These are phyloP conservation scores for Rostratula benghalensis DNA, from an alignment of 2,113 vertebrate genomes.

Conservation along the genomic window DNA sequence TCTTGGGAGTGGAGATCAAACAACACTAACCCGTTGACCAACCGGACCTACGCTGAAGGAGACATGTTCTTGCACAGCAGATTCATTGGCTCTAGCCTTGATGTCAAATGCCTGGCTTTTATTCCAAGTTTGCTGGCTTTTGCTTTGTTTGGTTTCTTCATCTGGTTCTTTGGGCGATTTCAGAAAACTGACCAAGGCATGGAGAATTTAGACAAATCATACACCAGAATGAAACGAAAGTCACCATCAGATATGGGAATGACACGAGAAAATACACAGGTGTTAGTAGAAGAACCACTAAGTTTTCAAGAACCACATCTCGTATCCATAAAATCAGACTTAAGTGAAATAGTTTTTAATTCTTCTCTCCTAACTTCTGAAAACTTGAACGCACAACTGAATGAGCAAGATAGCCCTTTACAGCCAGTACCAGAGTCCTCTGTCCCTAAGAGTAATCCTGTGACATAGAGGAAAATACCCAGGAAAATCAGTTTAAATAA, in stretches of 20 bases:
- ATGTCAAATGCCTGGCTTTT: conserved; percentile 95
- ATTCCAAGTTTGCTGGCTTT: conserved; percentile 94
- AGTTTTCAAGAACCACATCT: conserved; percentile 82
- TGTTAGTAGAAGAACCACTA: conserved; percentile 79
- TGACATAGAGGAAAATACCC: conserved; percentile 57
- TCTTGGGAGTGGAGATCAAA: conserved; percentile 92
- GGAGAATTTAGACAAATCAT: conserved; percentile 90
- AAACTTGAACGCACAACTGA: conserved; percentile 76
- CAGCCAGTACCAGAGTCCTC: conserved; percentile 62
- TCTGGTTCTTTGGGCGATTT: conserved; percentile 94
- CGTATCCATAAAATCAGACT: conserved; percentile 84
- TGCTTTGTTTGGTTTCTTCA: conserved; percentile 92
- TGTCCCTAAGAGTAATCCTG: conserved; percentile 59
- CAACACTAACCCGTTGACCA: conserved; percentile 85
- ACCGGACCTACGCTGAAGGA: conserved; percentile 82
- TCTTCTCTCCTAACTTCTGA: conserved; percentile 79
- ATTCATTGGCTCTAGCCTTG: conserved; percentile 86
- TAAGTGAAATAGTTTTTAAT: conserved; percentile 81
- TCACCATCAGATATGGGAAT: conserved; percentile 90
- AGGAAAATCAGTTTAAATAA: conserved; percentile 53
- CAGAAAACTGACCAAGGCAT: conserved; percentile 91
- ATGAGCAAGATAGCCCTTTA: conserved; percentile 61
- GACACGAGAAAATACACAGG: conserved; percentile 86
- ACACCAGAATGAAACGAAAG: conserved; percentile 93
- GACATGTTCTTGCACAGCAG: conserved; percentile 97